Base-by-base conservation (phyloP, 2,113 vertebrate genomes). In the Nothobranchius kuhntae region DNA sequence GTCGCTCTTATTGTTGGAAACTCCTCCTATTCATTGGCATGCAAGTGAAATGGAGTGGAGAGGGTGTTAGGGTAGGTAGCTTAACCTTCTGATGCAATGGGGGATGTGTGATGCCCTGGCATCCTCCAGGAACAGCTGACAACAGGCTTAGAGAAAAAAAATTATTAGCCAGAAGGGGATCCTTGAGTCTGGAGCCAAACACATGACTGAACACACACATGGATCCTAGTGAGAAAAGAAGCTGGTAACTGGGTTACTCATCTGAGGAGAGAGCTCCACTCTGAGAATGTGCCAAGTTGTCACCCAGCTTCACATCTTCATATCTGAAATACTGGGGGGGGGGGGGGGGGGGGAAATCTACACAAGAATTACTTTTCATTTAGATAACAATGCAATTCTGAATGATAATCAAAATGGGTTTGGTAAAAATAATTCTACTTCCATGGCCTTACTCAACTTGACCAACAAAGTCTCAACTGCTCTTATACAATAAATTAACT, bases 151-250 rank as follows among this genome's bases (percentile, higher is more conserved):
- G 46, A 63, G 61, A 56, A 76, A 75, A 21, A 21, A 79, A 78
- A 63, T 62, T 57, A 72, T 85, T 70, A 81, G 69, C 69, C 45
- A 44, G 53, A 65, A 87, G 71, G 74, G 17, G 71, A 74, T 73
- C 58, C 51, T 71, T 1, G 9, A 58, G 54, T 48, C 30, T 58
- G 44, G 51, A 65, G 71, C 61, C 65, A 67, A 78, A 81, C 82
- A 85, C 85, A 80, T 83, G 86, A 89, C 78, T 46, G 65, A 57
- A 17, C 40, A 24, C 77, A 77, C 86, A 87, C 78, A 85, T 80
- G 80, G 76, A 45, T 55, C 24, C n/a, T 21, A 54, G 30, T 1
- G 71, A 68, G 60, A 56, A 70, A 59, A 36, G 48, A 64, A 53
- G 26, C 30, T 13, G 62, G 67, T 78, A 82, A 78, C 80, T 78